Percentiles rank a stretch among this genome's conserved stretches.
Conservation (phyloP, 1,140 invertebrate genomes). For the Cyclargus thomasi region DNA sequence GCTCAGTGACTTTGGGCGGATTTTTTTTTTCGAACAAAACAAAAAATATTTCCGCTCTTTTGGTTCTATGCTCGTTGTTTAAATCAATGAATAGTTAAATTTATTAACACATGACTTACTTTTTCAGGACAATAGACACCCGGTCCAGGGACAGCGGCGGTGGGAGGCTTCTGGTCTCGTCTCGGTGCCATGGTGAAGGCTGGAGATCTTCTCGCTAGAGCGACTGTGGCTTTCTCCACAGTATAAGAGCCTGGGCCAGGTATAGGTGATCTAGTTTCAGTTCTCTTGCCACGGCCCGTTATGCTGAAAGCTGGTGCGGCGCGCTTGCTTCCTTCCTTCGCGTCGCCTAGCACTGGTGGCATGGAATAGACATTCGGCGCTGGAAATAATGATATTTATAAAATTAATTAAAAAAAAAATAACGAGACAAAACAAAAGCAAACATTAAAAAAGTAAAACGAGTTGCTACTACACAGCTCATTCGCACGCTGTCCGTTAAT, state of each 20-base stretch:
- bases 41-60: no score
- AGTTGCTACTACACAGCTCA: not conserved
- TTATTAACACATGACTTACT: conserved; percentile 36
- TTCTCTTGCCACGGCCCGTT: conserved; percentile 56
- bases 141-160: conserved; percentile 71
- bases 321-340: conserved; percentile 80
- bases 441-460: not conserved
- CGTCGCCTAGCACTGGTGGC: conserved; percentile 84
- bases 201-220: conserved; percentile 54
- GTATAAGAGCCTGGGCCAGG: conserved; percentile 71
- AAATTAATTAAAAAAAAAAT: no score
- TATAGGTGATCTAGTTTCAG: conserved; percentile 51
- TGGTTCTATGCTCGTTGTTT: no score
- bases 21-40: no score
- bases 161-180: conserved; percentile 47
- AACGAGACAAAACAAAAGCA: no score
- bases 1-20: no score
- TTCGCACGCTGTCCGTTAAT: not conserved
- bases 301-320: conserved; percentile 72
- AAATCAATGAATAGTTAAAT: no score
- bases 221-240: conserved; percentile 51
- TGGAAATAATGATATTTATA: conserved; percentile 47
- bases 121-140: conserved; percentile 79
- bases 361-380: conserved; percentile 93
- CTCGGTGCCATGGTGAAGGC: conserved; percentile 71